Conservation (phyloP, 2,888 invertebrate genomes). For the Diaphora mendica region DNA sequence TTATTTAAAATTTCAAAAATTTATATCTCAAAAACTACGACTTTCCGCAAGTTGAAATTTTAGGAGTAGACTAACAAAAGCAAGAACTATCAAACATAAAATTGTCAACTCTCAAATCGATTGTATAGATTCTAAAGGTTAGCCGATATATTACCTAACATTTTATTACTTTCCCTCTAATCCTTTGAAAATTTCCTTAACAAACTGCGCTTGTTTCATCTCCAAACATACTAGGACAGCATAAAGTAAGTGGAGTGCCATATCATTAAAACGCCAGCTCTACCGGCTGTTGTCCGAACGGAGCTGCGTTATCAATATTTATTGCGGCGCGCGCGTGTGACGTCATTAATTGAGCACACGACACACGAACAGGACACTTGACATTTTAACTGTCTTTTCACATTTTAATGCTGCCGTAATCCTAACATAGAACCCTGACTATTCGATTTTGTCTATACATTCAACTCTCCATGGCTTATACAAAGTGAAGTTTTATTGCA, state of each 20-base stretch:
- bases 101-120: too few relatives aligned
- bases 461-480: background rate
- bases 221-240: slow-evolving; percentile 35
- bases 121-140: too few relatives aligned
- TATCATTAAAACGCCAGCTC: slow-evolving; percentile 32
- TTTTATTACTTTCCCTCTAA: too few relatives aligned
- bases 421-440: background rate
- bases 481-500: too few relatives aligned
- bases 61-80: too few relatives aligned
- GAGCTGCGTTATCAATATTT: slow-evolving; percentile 61
- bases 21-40: too few relatives aligned
- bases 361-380: slow-evolving; percentile 34
- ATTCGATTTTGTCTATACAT: background rate
- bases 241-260: slow-evolving; percentile 25
- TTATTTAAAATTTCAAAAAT: too few relatives aligned
- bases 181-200: background rate
- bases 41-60: too few relatives aligned
- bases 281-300: slow-evolving; percentile 43
- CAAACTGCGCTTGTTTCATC: background rate
- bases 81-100: too few relatives aligned
- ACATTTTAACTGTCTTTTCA: background rate
- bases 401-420: background rate
- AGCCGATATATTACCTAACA: too few relatives aligned
- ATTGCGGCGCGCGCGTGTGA: slow-evolving; percentile 54
- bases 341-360: slow-evolving; percentile 56